Percentiles rank a stretch among this genome's conserved stretches.
phyloP scores from a whole-genome alignment of 2,888 invertebrate genomes.

The Thymelicus acteon region DNA sequence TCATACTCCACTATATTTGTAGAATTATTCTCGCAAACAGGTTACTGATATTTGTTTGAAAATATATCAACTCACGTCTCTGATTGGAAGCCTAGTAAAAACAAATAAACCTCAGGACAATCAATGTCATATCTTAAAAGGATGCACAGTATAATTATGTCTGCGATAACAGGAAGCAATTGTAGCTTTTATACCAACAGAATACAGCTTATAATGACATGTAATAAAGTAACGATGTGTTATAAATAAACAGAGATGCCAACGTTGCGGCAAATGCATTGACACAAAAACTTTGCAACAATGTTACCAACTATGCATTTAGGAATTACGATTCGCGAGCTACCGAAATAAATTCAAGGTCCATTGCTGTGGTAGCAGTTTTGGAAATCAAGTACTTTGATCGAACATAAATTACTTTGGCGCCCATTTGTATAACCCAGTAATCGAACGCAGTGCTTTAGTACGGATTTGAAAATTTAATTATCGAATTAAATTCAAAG shows the following conservation, averaged over 20 bases:
- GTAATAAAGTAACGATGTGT: not conserved
- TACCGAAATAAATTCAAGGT: conserved; percentile 32
- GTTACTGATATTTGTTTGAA: not conserved
- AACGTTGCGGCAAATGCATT: conserved; percentile 20
- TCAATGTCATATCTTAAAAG: conserved; percentile 29
- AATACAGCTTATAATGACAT: conserved; percentile 21
- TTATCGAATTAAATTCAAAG: not conserved
- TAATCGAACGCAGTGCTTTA: not conserved
- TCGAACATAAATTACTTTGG: too few relatives aligned
- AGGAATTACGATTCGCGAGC: conserved; percentile 18
- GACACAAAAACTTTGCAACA: conserved; percentile 31
- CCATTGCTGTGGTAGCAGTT: not conserved
- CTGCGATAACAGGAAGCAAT: conserved; percentile 11
- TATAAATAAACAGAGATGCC: conserved; percentile 11
- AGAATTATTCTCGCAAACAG: not conserved
- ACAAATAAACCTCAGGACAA: conserved; percentile 22
- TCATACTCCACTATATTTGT: not conserved
- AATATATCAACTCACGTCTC: conserved; percentile 2
- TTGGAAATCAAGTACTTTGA: not conserved
- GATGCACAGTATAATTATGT: conserved; percentile 22
- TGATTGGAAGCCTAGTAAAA: conserved; percentile 7
- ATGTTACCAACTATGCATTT: conserved; percentile 19
- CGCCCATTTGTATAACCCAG: too few relatives aligned
- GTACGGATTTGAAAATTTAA: not conserved
- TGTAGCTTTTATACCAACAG: conserved; percentile 2